Evolutionary conservation across 2,797 vertebrate species (phyloP).

Genomic region (Leptatherina wallacei): DNA sequence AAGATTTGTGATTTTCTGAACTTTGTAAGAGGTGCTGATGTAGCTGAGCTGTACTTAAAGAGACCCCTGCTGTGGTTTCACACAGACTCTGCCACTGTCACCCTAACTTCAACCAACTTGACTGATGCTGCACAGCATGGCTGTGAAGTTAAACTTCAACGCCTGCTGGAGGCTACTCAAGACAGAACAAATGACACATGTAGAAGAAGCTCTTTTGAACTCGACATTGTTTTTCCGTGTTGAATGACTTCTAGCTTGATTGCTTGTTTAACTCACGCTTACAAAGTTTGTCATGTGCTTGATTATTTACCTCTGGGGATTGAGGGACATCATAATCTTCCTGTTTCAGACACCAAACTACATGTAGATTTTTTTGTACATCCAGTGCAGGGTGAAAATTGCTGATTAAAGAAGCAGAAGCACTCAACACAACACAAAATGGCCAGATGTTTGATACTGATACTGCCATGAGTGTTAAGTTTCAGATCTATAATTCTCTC

Average conservation of each 20-base stretch:
- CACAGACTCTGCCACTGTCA: conserved; percentile 57
- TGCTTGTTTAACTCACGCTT: conserved; percentile 29
- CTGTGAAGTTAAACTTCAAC: conserved; percentile 59
- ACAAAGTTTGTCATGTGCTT: conserved; percentile 17
- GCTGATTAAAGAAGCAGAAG: conserved; percentile 12
- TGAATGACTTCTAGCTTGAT: conserved; percentile 27
- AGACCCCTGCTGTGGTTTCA: conserved; percentile 70
- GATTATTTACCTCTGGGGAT: conserved; percentile 13
- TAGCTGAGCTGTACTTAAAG: conserved; percentile 68
- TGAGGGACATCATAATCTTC: conserved; percentile 1
- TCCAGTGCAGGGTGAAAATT: background rate
- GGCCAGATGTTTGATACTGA: conserved; percentile 31
- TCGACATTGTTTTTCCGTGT: conserved; percentile 15
- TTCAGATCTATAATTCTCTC: conserved; percentile 45
- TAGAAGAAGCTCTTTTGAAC: conserved; percentile 43
- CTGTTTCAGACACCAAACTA: background rate
- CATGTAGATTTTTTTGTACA: background rate
- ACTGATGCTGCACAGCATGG: conserved; percentile 54
- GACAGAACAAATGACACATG: conserved; percentile 43
- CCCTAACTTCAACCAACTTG: conserved; percentile 55
- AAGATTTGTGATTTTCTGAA: conserved; percentile 61
- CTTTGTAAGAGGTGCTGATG: conserved; percentile 57
- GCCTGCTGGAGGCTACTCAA: conserved; percentile 53
- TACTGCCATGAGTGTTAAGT: conserved; percentile 42
- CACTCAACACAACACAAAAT: conserved; percentile 4